Evolutionary conservation across 2,888 invertebrate species (phyloP).

Genomic region (Napeogenes inachia): DNA sequence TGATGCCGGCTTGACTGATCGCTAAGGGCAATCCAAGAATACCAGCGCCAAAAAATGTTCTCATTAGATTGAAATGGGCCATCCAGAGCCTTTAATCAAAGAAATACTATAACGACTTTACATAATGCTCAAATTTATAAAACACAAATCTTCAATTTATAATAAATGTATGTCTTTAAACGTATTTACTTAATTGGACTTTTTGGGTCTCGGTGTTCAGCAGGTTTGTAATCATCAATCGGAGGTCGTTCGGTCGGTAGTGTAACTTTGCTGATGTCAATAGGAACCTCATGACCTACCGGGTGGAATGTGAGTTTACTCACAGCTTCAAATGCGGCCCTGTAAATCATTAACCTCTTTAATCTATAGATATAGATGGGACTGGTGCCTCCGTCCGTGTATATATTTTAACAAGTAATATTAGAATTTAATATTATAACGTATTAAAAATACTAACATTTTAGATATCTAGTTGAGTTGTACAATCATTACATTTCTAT

Average conservation of each 20-base stretch:
- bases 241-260: slow-evolving; percentile 33
- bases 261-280: slow-evolving; percentile 41
- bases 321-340: slow-evolving; percentile 51
- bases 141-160: too few species aligned
- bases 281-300: slow-evolving; percentile 21
- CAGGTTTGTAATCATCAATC: slow-evolving; percentile 42
- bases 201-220: slow-evolving; percentile 39
- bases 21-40: slow-evolving; percentile 53
- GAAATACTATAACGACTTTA: not conserved
- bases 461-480: too few species aligned
- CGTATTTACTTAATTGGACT: slow-evolving; percentile 43
- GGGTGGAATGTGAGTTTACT: slow-evolving; percentile 38
- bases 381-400: too few species aligned
- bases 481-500: too few species aligned
- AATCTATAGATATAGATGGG: too few species aligned
- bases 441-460: too few species aligned
- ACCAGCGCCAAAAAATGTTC: slow-evolving; percentile 49
- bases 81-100: slow-evolving; percentile 44
- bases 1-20: slow-evolving; percentile 50
- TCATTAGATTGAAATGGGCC: slow-evolving; percentile 55
- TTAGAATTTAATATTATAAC: too few species aligned
- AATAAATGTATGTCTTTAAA: not conserved
- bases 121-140: too few species aligned
- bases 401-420: too few species aligned
- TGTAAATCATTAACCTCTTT: slow-evolving; percentile 27